Evolutionary conservation across 2,113 vertebrate genomes (phyloP), one percentile per base, ranked within the genome.

Genomic region (Halichoerus grypus): DNA sequence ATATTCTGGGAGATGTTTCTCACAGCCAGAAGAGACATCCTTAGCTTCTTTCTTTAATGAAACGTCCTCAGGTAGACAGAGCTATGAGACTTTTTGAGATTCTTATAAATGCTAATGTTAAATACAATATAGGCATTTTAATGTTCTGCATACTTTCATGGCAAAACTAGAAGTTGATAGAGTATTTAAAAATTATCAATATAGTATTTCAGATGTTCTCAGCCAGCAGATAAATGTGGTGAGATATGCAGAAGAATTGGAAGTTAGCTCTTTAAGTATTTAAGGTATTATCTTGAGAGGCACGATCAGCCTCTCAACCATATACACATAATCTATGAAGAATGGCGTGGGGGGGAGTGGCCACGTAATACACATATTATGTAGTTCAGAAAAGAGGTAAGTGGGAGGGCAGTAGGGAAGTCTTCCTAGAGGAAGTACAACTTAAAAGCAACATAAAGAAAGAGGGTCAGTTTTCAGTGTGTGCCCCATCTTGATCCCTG

Each of bases 41-140:
- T 69, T 81, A 28, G 26, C 1, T 10, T 85, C 21, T 88, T 72
- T 61, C 19, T 28, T 76, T 57, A 79, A 79, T 72, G 12, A 90
- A 94, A 46, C 31, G 11, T 67, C 18, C 0, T 85, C 2, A 53
- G 14, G 24, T 83, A n/a, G 33, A 72, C 61, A 83, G 28, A 96
- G 10, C 1, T 61, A 46, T 21, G 6, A 63, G 65, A 31, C 3
- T 91, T 81, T 15, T 36, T 69, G 26, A 81, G 9, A 13, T 51
- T 69, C n/a, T 88, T 39, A n/a, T 91, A 88, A 91, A 91, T 82
- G 21, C 8, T 80, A 42, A 71, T 53, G 80, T 85, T 85, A 76
- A 59, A 51, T 81, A 57, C 11, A 63, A 31, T 31, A 21, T n/a
- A 90, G 31, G 1, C 0, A 7, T 26, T 67, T 76, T 51, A 85